These are phyloP conservation scores for Phoxinus phoxinus DNA, from an alignment of 2,113 vertebrate genomes.

Conservation along the genomic window DNA sequence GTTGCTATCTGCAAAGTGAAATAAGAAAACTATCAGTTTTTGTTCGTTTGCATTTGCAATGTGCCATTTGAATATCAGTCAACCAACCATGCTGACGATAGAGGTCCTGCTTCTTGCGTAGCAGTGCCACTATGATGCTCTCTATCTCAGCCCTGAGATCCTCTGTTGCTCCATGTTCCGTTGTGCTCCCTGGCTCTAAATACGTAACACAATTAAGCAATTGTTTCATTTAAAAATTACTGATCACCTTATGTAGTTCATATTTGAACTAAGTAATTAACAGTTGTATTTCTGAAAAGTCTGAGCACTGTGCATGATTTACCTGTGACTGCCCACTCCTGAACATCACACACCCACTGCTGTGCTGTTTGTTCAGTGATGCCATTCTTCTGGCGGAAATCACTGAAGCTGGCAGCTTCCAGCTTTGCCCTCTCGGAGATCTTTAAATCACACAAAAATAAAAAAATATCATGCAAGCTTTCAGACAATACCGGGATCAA, in stretches of 20 bases:
- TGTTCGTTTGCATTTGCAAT: background rate
- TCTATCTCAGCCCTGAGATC: constrained; percentile 6
- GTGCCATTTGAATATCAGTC: background rate
- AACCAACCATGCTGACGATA: background rate
- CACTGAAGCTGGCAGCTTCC: background rate
- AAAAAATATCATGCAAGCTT: background rate
- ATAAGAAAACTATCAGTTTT: background rate
- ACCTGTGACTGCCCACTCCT: background rate
- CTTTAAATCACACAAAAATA: background rate
- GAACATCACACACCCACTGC: constrained; percentile 10
- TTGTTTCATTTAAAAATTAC: too few species aligned
- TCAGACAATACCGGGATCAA: background rate
- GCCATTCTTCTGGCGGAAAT: background rate
- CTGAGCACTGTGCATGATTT: background rate
- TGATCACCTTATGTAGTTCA: constrained; percentile 2
- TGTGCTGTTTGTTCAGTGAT: background rate
- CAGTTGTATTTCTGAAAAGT: background rate
- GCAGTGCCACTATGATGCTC: background rate
- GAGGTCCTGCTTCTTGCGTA: background rate
- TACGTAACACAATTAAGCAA: background rate
- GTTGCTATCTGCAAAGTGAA: constrained; percentile 6
- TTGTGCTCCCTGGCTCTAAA: background rate
- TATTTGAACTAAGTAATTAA: background rate
- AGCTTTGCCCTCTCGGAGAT: background rate
- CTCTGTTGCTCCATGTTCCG: background rate